Evolutionary conservation across 2,113 vertebrate genomes (phyloP).

Genomic region (Ramphastos sulfuratus): DNA sequence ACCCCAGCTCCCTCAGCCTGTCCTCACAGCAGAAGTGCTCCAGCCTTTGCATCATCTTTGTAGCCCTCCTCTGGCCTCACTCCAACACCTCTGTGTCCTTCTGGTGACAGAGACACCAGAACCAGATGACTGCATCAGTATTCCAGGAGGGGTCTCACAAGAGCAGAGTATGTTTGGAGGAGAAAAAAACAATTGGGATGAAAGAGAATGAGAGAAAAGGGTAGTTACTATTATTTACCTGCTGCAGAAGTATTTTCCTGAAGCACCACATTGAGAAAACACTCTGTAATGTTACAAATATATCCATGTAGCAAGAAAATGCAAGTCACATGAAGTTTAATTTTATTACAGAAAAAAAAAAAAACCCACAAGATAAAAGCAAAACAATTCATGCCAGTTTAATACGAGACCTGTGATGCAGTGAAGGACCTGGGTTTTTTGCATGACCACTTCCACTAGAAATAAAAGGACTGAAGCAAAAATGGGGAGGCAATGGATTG

Average conservation of each 20-base stretch:
- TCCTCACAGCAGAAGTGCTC: too few species aligned
- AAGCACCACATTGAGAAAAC: not conserved
- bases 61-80: too few species aligned
- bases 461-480: not conserved
- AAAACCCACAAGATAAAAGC: not conserved
- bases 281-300: not conserved
- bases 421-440: not conserved
- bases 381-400: not conserved
- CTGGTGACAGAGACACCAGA: too few species aligned
- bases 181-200: not conserved
- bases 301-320: not conserved
- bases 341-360: not conserved
- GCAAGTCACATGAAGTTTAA: not conserved
- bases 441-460: not conserved
- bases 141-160: too few species aligned
- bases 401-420: not conserved
- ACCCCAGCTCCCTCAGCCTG: too few species aligned
- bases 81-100: too few species aligned
- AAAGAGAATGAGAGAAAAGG: not conserved
- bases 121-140: too few species aligned
- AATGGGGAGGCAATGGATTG: not conserved
- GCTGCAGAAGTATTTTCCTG: not conserved
- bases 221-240: not conserved
- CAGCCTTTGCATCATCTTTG: too few species aligned
- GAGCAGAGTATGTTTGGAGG: not conserved